Evolutionary conservation across 1,140 invertebrate species (phyloP).

Genomic region (Papilio polytes): DNA sequence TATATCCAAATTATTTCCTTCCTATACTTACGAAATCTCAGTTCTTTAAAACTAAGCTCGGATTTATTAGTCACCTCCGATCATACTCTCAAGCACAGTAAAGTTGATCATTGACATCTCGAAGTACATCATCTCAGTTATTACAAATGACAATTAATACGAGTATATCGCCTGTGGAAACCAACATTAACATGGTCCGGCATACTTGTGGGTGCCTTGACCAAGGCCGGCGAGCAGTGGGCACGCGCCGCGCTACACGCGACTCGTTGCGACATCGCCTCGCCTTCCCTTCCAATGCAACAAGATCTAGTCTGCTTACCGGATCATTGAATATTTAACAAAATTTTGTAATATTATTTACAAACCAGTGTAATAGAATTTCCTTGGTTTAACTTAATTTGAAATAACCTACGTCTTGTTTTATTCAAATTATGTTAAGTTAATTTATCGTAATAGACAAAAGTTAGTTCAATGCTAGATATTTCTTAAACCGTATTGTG

Average conservation of each 20-base stretch:
- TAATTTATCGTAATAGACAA: too few relatives aligned
- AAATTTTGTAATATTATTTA: slow-evolving; percentile 1
- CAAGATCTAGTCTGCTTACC: slow-evolving; percentile 19
- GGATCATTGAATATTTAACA: slow-evolving; percentile 15
- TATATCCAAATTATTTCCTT: too few relatives aligned
- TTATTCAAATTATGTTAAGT: not conserved
- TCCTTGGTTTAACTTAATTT: not conserved
- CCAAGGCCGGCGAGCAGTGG: slow-evolving; percentile 44
- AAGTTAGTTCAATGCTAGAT: not conserved
- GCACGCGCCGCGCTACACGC: slow-evolving; percentile 39
- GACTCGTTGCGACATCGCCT: not conserved
- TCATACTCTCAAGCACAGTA: too few relatives aligned
- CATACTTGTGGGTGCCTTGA: slow-evolving; percentile 24
- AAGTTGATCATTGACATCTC: too few relatives aligned
- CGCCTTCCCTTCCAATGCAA: slow-evolving; percentile 35
- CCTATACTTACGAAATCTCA: too few relatives aligned
- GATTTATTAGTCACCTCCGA: too few relatives aligned
- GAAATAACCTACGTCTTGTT: not conserved
- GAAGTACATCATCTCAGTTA: too few relatives aligned
- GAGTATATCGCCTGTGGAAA: too few relatives aligned
- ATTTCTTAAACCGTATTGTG: not conserved
- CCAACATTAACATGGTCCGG: not conserved
- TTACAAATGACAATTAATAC: too few relatives aligned
- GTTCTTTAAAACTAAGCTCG: too few relatives aligned
- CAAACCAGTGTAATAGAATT: not conserved